Evolutionary conservation across 2,797 vertebrate species (phyloP).

Genomic region (Cichlasoma orientale): DNA sequence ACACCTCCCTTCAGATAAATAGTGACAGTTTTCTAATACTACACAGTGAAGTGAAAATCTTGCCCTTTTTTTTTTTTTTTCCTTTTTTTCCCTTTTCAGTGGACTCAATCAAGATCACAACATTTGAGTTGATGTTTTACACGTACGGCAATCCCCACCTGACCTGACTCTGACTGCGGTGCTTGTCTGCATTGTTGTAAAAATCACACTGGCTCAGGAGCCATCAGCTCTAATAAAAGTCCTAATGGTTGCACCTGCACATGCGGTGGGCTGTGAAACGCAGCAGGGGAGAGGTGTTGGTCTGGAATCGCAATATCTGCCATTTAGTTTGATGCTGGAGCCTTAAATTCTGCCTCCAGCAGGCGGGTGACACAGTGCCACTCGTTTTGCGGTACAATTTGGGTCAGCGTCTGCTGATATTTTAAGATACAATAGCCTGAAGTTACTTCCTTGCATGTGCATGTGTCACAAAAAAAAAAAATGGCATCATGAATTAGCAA

Average conservation of each 20-base stretch:
- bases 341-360: background rate
- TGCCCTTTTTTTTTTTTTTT: background rate
- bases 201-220: slow-evolving; percentile 4
- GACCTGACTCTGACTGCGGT: background rate
- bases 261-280: slow-evolving; percentile 8
- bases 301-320: slow-evolving; percentile 12
- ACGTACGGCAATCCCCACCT: background rate
- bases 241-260: slow-evolving; percentile 30
- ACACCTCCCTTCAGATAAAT: slow-evolving; percentile 5
- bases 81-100: background rate
- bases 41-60: background rate
- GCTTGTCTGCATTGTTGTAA: background rate
- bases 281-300: slow-evolving; percentile 22
- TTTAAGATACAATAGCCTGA: slow-evolving; percentile 53
- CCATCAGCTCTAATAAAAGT: slow-evolving; percentile 31
- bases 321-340: background rate
- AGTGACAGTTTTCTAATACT: slow-evolving; percentile 12
- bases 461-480: slow-evolving; percentile 26
- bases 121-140: background rate
- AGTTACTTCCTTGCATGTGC: slow-evolving; percentile 35
- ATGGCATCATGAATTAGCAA: slow-evolving; percentile 41
- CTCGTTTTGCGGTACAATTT: slow-evolving; percentile 35
- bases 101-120: background rate
- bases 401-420: slow-evolving; percentile 56
- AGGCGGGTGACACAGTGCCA: background rate